These are phyloP conservation scores for Oceanodroma tethys DNA, from an alignment of 2,113 vertebrate genomes.

Conservation along the genomic window DNA sequence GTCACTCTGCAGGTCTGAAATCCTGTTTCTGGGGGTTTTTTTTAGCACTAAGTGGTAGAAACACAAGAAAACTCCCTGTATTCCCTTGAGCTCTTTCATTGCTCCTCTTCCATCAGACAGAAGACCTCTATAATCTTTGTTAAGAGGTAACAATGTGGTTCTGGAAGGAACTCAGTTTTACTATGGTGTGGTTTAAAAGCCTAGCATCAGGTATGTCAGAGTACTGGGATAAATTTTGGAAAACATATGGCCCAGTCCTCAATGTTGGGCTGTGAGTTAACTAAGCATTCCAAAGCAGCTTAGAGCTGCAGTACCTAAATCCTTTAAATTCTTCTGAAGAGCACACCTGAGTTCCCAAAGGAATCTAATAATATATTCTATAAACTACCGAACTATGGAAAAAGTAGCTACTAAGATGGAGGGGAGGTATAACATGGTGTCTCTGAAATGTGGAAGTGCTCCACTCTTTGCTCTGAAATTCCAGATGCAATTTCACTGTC, in stretches of 20 bases:
- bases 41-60: background rate
- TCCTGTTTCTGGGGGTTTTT: background rate
- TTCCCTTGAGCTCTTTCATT: background rate
- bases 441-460: background rate
- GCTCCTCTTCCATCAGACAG: background rate
- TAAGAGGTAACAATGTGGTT: background rate
- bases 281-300: background rate
- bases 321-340: background rate
- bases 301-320: background rate
- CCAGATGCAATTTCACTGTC: constrained; percentile 9
- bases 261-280: background rate
- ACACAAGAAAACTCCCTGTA: background rate
- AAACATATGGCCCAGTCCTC: background rate
- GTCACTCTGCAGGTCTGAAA: background rate
- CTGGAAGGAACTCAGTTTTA: background rate
- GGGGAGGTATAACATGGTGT: background rate
- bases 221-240: background rate
- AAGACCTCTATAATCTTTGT: background rate
- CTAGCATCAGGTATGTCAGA: background rate
- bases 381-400: background rate
- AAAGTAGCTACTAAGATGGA: background rate
- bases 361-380: background rate
- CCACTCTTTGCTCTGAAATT: background rate
- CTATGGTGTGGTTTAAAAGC: background rate
- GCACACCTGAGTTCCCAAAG: background rate